Conservation (phyloP, 2,888 invertebrate genomes). For the Sarcophaga rosellei region DNA sequence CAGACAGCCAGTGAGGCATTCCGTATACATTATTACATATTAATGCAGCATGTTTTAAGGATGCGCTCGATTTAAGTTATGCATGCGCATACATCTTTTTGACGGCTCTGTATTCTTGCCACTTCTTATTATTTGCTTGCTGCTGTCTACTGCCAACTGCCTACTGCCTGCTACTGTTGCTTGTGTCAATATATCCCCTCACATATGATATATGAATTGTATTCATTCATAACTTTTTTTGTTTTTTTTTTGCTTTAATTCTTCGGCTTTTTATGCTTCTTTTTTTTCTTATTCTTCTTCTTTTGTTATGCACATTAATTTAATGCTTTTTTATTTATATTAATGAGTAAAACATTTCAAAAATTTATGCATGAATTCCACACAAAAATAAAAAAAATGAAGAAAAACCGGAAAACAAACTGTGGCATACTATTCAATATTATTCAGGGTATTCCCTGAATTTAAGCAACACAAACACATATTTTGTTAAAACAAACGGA, state of each 20-base stretch:
- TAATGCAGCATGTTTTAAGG: slow-evolving; percentile 65
- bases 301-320: slow-evolving; percentile 43
- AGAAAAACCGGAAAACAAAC: neutral
- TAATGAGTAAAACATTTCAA: slow-evolving; percentile 62
- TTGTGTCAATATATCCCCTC: slow-evolving; percentile 43
- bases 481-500: no score
- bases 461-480: no score
- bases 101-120: slow-evolving; percentile 69
- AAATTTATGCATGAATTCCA: slow-evolving; percentile 58
- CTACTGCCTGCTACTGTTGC: neutral
- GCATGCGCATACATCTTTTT: slow-evolving; percentile 72
- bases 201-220: slow-evolving; percentile 55
- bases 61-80: slow-evolving; percentile 72
- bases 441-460: slow-evolving; percentile 31
- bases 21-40: slow-evolving; percentile 46
- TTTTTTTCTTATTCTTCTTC: neutral
- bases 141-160: neutral
- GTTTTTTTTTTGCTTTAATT: slow-evolving; percentile 6
- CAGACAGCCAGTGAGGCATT: neutral
- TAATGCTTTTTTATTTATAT: slow-evolving; percentile 36
- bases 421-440: neutral
- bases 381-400: neutral
- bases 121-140: slow-evolving; percentile 23
- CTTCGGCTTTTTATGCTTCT: neutral
- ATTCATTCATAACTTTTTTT: slow-evolving; percentile 55